Evolutionary conservation across 2,797 vertebrate species (phyloP).

Genomic region (Enteromius treurensis): DNA sequence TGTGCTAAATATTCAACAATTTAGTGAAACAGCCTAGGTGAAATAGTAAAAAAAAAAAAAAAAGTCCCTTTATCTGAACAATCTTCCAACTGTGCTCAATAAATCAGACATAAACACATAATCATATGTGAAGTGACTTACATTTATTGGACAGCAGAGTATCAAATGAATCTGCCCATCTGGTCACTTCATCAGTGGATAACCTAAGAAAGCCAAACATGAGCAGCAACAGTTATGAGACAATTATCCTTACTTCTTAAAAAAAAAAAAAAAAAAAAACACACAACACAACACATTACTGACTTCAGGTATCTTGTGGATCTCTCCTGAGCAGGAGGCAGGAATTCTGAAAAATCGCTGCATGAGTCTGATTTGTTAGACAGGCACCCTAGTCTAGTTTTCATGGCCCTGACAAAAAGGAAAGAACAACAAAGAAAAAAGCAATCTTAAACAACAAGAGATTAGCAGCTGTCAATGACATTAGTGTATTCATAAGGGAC

Average conservation of each 20-base stretch:
- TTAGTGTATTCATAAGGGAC: constrained; percentile 15
- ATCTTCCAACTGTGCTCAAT: background rate
- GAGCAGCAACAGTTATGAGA: constrained; percentile 24
- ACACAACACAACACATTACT: constrained; percentile 55
- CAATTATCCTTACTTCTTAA: background rate
- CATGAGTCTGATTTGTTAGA: constrained; percentile 97
- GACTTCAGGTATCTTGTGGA: constrained; percentile 78
- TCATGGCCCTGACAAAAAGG: constrained; percentile 85
- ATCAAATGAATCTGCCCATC: constrained; percentile 94
- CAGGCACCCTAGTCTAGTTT: constrained; percentile 95
- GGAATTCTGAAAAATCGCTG: constrained; percentile 94
- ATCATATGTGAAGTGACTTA: constrained; percentile 74
- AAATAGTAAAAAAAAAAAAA: background rate
- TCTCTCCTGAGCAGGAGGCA: constrained; percentile 79
- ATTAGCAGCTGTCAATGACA: constrained; percentile 18
- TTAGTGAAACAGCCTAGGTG: background rate
- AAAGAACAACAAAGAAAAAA: background rate
- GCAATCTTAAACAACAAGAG: constrained; percentile 5
- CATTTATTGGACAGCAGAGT: constrained; percentile 91
- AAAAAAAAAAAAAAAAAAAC: background rate
- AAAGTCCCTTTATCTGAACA: background rate
- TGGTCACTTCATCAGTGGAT: constrained; percentile 90
- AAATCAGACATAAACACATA: background rate
- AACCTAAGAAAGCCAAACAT: constrained; percentile 74
- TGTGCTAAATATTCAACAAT: background rate